Base-by-base conservation (phyloP, 92 coral and sea anemone genomes). In the Scolanthus callimorphus region DNA sequence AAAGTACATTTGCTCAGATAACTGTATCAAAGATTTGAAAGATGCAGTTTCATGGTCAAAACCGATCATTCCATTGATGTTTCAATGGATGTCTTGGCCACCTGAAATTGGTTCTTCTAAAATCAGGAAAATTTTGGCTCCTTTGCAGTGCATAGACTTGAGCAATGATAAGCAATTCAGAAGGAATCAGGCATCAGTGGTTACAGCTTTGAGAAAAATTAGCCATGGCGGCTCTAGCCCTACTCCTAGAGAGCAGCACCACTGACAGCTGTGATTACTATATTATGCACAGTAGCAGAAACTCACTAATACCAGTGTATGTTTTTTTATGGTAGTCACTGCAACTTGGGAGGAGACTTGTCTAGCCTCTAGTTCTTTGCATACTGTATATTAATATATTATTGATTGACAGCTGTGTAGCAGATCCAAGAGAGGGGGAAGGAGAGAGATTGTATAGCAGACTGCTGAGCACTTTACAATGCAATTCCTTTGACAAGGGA, bases 21-120 rank as follows among this genome's bases (percentile, higher is more conserved):
- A 88, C 62, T 88, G 90, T 57, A 60, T 81, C 11, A 91, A 91
- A 68, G 97, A 91, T 64, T 76, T 81, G 67, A 78, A 67, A 46
- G 62, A 87, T 29, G 97, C 96, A 8, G 86, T 69, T 37, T 65
- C 88, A 15, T 69, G 83, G 60, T 69, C 84, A 31, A 91, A 91
- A 60, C 91, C 97, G 2, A 67, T 83, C 20, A 56, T 91, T 23
- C 97, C 97, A 29, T 69, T 91, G 60, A 69, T 91, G 63, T 59
- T 91, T 39, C 91, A 91, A 69, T 91, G 95, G 95, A 63, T 84
- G 57, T 46, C 95, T 11, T 84, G 97, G 89, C 97, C 97, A 3
- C 96, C 90, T 22, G 97, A 91, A 30, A 84, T 88, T 52, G 56
- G 62, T 15, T 74, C 74, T 13, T 53, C 67, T n/a, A 81, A 82